Base-by-base conservation (phyloP, 53 echinoderm and acorn worm genomes). In the Hippasteria phrygiana region DNA sequence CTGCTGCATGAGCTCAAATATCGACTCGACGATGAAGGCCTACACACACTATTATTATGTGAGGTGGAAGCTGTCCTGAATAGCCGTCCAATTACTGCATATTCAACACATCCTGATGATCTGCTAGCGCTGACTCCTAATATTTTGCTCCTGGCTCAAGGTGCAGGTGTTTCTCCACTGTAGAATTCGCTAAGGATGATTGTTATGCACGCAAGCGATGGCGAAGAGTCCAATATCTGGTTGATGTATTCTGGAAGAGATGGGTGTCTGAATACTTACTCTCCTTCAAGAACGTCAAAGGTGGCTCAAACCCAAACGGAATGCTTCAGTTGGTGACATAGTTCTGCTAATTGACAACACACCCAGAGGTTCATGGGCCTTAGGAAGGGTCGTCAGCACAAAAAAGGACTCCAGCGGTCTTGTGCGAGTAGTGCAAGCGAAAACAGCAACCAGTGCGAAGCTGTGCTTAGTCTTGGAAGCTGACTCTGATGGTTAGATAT, bases 11-110 rank as follows among this genome's bases (percentile, higher is more conserved):
- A 89, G 47, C 62, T 41, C 0, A 39, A 65, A 9, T n/a, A 37
- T 22, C 24, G 53, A 40, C 83, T 74, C 22, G 39, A 48, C 16
- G 87, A 91, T 38, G 90, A 90, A 64, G 75, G 76, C 14, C 77
- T 91, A 4, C 55, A 77, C 32, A 91, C 86, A 10, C 26, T 91
- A 26, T 34, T n/a, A n/a, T n/a, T 81, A 17, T 76, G 91, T 36
- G 88, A 93, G 29, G 90, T 67, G 5, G 93, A 93, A 67, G 71
- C 55, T 11, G 83, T 88, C 37, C 53, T 93, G 42, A 93, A 93
- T 43, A 90, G 67, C 87, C 59, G 93, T 43, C 93, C 93, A 1
- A 71, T 93, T 28, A 93, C 90, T 24, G 18, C 87, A 39, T 54
- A 28, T 24, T 88, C 91, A 69, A 76, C 87, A 29, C 41, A 59